phyloP scores from a whole-genome alignment of 2,113 vertebrate species.

The Pheucticus melanocephalus region DNA sequence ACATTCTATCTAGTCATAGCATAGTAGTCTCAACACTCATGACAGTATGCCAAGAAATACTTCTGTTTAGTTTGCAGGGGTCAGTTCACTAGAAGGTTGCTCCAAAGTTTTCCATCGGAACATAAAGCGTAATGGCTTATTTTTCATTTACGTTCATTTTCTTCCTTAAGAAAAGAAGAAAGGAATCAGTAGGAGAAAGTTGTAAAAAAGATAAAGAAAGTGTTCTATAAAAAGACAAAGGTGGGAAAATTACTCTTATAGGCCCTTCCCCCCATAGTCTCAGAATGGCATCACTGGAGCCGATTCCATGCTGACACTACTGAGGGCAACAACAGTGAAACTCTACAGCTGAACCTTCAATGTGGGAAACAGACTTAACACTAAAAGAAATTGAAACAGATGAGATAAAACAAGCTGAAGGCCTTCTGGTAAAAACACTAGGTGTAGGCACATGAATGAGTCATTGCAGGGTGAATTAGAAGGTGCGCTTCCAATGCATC shows the following conservation, averaged over 20 bases:
- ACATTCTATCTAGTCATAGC: not conserved
- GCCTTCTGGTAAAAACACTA: not conserved
- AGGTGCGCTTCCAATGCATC: not conserved
- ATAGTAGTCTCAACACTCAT: not conserved
- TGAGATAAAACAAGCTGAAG: not conserved
- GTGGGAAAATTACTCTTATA: not conserved
- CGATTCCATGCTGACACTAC: rapidly evolving
- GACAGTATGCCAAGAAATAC: not conserved
- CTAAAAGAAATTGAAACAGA: not conserved
- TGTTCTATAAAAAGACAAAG: not conserved
- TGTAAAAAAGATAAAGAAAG: not conserved
- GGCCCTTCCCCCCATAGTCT: not conserved
- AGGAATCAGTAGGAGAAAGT: not conserved
- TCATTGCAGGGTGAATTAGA: not conserved
- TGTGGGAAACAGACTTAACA: not conserved
- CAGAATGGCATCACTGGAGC: not conserved
- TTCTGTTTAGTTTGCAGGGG: not conserved
- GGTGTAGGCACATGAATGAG: not conserved
- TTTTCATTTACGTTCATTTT: not conserved
- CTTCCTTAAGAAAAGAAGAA: not conserved
- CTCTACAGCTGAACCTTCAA: not conserved
- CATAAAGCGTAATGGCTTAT: not conserved
- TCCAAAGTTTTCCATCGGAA: not conserved
- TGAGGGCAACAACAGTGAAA: not conserved
- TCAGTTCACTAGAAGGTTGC: not conserved